These are phyloP conservation scores for Mamestra brassicae DNA, from an alignment of 2,888 invertebrate species.

Conservation along the genomic window DNA sequence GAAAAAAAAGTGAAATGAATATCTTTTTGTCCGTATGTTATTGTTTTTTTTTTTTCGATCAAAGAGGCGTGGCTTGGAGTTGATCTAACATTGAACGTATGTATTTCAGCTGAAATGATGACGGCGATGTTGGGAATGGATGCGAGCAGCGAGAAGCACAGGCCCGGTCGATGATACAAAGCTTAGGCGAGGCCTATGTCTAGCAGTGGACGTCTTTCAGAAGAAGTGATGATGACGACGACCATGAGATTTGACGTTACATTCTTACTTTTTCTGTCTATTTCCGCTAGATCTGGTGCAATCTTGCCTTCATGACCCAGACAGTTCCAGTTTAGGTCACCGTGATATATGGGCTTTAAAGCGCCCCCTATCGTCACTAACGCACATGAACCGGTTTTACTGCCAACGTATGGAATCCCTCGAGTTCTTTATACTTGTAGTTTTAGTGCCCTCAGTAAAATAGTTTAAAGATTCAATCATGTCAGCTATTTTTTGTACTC, in stretches of 20 bases:
- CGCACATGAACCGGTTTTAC: constrained; percentile 15
- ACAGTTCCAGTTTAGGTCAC: constrained; percentile 22
- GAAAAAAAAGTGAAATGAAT: no score
- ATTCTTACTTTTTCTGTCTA: not conserved
- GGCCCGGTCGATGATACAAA: not conserved
- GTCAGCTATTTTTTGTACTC: constrained; percentile 1
- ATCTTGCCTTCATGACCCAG: not conserved
- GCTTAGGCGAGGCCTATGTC: not conserved
- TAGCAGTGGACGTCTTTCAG: not conserved
- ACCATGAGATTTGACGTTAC: not conserved
- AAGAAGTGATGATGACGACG: not conserved
- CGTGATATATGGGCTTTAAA: constrained; percentile 20
- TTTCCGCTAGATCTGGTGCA: not conserved
- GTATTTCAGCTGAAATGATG: not conserved
- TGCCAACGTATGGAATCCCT: constrained; percentile 43
- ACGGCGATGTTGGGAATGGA: not conserved
- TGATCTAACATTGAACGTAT: no score
- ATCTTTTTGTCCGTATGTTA: no score
- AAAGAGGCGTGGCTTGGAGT: not conserved
- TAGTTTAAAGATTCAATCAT: constrained; percentile 17
- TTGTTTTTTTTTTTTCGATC: not conserved
- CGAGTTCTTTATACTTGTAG: constrained; percentile 36
- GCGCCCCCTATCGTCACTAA: constrained; percentile 1
- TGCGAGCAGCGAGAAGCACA: not conserved
- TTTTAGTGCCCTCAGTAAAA: constrained; percentile 28